Conservation (phyloP, 1,140 invertebrate species). For the Radopholus similis region DNA sequence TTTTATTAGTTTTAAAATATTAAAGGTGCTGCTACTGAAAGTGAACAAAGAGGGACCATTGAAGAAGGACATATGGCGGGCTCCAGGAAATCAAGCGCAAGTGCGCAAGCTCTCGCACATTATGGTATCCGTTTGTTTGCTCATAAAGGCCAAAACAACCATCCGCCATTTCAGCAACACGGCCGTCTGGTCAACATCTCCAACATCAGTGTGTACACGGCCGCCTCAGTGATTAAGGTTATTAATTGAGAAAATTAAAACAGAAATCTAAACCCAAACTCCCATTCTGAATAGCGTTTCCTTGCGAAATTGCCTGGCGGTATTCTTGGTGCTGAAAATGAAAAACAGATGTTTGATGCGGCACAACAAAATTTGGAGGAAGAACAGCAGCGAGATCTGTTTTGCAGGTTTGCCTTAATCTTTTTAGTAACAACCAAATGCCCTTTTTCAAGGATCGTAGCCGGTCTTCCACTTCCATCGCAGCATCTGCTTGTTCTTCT, state of each 20-base stretch:
- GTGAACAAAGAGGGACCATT: constrained; percentile 87
- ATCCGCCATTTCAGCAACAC: constrained; percentile 67
- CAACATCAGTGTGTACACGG: constrained; percentile 94
- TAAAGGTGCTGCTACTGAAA: constrained; percentile 77
- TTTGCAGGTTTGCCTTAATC: constrained; percentile 72
- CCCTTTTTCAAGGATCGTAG: constrained; percentile 73
- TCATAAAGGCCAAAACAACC: no score
- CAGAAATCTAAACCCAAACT: constrained; percentile 21
- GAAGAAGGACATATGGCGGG: constrained; percentile 86
- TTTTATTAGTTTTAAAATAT: constrained; percentile 17
- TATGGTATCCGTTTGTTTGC: constrained; percentile 57
- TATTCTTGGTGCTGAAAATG: constrained; percentile 83
- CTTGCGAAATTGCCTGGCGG: constrained; percentile 92
- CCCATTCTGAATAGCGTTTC: constrained; percentile 67
- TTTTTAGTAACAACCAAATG: constrained; percentile 13
- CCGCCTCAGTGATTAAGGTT: constrained; percentile 89
- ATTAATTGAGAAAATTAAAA: not conserved
- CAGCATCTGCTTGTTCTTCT: constrained; percentile 87
- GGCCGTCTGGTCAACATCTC: constrained; percentile 93
- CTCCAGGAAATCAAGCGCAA: constrained; percentile 85
- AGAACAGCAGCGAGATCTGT: constrained; percentile 79
- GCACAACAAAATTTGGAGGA: constrained; percentile 64
- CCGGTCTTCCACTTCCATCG: constrained; percentile 79
- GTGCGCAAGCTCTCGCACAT: constrained; percentile 95
- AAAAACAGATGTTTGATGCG: constrained; percentile 81